These are phyloP conservation scores for Notodonta dromedarius DNA, from an alignment of 2,888 invertebrate genomes.

Conservation along the genomic window DNA sequence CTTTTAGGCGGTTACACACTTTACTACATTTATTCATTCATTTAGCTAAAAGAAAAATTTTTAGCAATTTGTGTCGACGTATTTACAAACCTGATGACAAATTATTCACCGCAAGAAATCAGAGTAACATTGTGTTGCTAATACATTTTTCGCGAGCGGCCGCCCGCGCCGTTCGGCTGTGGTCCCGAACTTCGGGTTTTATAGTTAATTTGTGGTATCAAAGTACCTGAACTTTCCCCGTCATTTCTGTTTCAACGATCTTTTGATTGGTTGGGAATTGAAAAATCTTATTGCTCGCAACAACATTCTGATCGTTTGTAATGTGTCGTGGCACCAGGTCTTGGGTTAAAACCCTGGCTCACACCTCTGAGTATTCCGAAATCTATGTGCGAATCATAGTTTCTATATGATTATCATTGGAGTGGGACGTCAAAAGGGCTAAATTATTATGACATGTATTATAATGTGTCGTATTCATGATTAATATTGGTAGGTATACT, in stretches of 20 bases:
- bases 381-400: no score
- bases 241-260: conserved; percentile 21
- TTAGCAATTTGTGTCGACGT: conserved; percentile 46
- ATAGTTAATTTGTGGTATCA: conserved; percentile 33
- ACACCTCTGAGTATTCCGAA: no score
- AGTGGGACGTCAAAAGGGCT: no score
- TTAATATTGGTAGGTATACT: no score
- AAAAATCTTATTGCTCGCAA: background rate
- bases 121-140: conserved; percentile 29
- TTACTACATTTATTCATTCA: background rate
- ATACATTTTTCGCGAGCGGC: conserved; percentile 18
- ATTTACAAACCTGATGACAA: conserved; percentile 50
- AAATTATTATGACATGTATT: no score
- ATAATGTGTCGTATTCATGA: no score
- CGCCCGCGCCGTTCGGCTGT: background rate
- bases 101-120: conserved; percentile 41
- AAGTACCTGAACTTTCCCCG: conserved; percentile 24
- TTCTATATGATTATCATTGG: no score
- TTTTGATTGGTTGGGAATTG: conserved; percentile 25
- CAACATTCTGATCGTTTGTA: background rate
- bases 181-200: conserved; percentile 22
- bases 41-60: conserved; percentile 27
- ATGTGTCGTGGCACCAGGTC: no score
- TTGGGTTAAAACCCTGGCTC: no score
- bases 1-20: background rate